Percentiles rank a stretch among this genome's conserved stretches.
Conservation (phyloP, 1,140 invertebrate species). For the Coboldia fuscipes region DNA sequence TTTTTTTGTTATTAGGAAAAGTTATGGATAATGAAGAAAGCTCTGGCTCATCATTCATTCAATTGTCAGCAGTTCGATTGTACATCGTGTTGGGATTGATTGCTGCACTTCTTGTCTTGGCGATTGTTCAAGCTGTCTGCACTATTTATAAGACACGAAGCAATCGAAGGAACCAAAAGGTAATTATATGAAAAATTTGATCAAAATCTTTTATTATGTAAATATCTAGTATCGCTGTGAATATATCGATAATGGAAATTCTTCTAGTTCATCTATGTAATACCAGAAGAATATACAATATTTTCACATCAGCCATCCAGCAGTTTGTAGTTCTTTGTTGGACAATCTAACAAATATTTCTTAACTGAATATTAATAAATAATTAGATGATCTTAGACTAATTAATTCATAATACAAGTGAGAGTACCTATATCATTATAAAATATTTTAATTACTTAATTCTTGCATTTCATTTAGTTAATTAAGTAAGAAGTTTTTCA, state of each 20-base stretch:
- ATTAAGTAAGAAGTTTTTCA: too few relatives aligned
- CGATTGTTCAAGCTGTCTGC: slow-evolving; percentile 61
- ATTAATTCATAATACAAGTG: too few relatives aligned
- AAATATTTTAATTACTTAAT: too few relatives aligned
- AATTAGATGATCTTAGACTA: too few relatives aligned
- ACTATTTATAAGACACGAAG: slow-evolving; percentile 51
- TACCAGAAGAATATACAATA: slow-evolving; percentile 21
- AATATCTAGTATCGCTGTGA: too few relatives aligned
- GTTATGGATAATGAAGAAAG: slow-evolving; percentile 17
- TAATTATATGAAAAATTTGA: too few relatives aligned
- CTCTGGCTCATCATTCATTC: slow-evolving; percentile 25
- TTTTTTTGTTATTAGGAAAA: background rate
- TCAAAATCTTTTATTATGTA: too few relatives aligned
- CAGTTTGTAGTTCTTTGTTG: background rate
- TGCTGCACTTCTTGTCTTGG: slow-evolving; percentile 51
- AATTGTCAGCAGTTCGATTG: slow-evolving; percentile 42
- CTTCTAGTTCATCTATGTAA: slow-evolving; percentile 20
- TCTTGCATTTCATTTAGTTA: too few relatives aligned
- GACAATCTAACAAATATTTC: too few relatives aligned
- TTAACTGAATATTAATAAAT: too few relatives aligned
- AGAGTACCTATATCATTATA: too few relatives aligned
- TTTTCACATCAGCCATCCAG: slow-evolving; percentile 11
- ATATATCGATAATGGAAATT: too few relatives aligned
- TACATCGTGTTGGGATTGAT: slow-evolving; percentile 69
- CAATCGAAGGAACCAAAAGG: slow-evolving; percentile 36